Evolutionary conservation across 2,113 vertebrate species (phyloP).

Genomic region (Actenoides hombroni): DNA sequence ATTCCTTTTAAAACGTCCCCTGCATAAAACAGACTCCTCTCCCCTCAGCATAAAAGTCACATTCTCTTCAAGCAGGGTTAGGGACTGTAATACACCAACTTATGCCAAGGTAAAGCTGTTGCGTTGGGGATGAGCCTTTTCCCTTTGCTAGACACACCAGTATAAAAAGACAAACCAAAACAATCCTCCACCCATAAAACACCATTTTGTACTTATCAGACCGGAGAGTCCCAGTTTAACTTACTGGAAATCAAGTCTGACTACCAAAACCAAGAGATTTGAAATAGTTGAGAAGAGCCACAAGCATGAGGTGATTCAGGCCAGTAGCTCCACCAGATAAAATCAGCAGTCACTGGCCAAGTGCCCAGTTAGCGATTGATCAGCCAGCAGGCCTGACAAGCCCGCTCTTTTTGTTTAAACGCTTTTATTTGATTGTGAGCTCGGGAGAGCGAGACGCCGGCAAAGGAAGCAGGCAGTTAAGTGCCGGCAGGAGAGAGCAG

Average conservation of each 20-base stretch:
- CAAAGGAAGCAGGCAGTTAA: background rate
- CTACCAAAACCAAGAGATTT: background rate
- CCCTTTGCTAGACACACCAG: background rate
- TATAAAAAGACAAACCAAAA: background rate
- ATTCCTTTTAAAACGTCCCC: background rate
- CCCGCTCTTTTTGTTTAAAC: accelerated
- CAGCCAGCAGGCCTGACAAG: accelerated
- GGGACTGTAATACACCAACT: background rate
- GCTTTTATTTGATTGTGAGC: accelerated
- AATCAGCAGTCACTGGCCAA: background rate
- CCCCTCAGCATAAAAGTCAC: background rate
- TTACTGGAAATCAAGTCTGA: background rate
- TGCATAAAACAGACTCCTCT: background rate
- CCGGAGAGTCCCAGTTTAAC: background rate
- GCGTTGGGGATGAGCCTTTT: background rate
- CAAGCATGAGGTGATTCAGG: accelerated
- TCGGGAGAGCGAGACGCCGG: accelerated
- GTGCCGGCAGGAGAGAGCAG: background rate
- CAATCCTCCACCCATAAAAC: background rate
- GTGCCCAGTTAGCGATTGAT: accelerated
- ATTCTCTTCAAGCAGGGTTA: background rate
- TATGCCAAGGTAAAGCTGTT: background rate
- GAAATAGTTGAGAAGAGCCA: background rate
- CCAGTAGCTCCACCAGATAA: background rate
- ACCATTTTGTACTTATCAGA: background rate